phyloP scores from a whole-genome alignment of 2,113 vertebrate genomes.

The Trachemys scripta region DNA sequence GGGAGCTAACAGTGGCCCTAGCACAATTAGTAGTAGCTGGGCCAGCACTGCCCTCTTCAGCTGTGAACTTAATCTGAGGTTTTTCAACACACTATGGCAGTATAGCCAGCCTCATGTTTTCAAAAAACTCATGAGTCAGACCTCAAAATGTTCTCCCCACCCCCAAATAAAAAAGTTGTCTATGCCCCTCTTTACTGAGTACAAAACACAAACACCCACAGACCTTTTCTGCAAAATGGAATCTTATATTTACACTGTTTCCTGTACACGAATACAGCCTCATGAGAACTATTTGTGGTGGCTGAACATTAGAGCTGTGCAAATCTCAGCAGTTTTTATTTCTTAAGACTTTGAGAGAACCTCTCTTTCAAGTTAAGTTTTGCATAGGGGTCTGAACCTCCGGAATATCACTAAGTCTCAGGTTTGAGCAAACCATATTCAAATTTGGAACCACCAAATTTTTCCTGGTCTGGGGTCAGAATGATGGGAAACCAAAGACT shows the following conservation, averaged over 20 bases:
- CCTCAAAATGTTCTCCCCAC: not conserved
- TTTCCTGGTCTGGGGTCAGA: not conserved
- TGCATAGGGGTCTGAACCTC: not conserved
- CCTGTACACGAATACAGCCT: not conserved
- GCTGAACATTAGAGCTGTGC: not conserved
- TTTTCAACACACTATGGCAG: not conserved
- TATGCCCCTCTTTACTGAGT: not conserved
- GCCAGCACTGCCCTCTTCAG: not conserved
- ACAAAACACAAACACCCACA: not conserved
- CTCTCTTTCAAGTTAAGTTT: not conserved
- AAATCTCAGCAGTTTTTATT: constrained; percentile 6
- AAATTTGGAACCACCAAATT: not conserved
- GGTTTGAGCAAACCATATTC: not conserved
- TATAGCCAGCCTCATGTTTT: not conserved
- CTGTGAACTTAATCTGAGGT: not conserved
- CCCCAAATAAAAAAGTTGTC: not conserved
- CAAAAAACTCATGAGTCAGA: not conserved
- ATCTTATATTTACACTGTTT: constrained; percentile 3
- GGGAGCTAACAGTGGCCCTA: fast-evolving
- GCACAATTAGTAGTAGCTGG: fast-evolving
- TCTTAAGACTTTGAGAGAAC: not conserved
- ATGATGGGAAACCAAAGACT: not conserved
- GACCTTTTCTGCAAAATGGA: not conserved
- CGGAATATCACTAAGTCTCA: not conserved
- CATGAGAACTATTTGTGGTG: constrained; percentile 13